Base-by-base conservation (phyloP, 2,113 vertebrate genomes). In the Callospermophilus lateralis region DNA sequence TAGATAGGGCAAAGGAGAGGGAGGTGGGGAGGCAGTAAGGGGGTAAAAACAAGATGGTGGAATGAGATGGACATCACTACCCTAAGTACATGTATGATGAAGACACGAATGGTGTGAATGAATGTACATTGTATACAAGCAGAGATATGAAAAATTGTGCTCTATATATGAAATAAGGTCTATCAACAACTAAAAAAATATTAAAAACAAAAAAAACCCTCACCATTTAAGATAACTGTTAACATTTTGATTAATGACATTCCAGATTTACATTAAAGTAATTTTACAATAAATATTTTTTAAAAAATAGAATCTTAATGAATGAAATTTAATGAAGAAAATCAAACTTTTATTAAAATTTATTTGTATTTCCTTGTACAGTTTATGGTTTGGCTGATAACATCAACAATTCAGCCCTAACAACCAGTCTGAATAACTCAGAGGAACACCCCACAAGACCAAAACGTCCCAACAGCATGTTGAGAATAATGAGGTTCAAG, bases 271-370 rank as follows among this genome's bases (percentile, higher is more conserved):
- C 74, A 93, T 85, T 77, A 86, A 83, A 96, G 32, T 85, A 77
- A 81, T 91, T 95, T 96, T 42, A 51, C 42, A 67, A 76, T 58
- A 86, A 68, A 74, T 67, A 19, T 10, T 19, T 61, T 9, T 63
- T 8, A 22, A 78, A 80, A 70, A 80, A 15, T 16, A 53, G 81
- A 61, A 89, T 77, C 94, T 91, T 91, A 96, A 91, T 78, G 45
- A 94, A 80, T 91, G 24, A 81, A 93, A 88, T 72, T 91, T 92
- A 92, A 74, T 37, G 11, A 93, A 87, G 89, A 96, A 86, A 83
- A 70, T 9, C n/a, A 87, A 96, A 55, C 26, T 22, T 90, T 42
- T 63, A 81, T 37, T 94, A 42, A 93, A 94, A 70, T 87, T 37
- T 55, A 87, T 32, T 77, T 78, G 16, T n/a, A 24, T 90, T 91